Conservation (phyloP, 2,113 vertebrate genomes). For the Mustelus asterias region DNA sequence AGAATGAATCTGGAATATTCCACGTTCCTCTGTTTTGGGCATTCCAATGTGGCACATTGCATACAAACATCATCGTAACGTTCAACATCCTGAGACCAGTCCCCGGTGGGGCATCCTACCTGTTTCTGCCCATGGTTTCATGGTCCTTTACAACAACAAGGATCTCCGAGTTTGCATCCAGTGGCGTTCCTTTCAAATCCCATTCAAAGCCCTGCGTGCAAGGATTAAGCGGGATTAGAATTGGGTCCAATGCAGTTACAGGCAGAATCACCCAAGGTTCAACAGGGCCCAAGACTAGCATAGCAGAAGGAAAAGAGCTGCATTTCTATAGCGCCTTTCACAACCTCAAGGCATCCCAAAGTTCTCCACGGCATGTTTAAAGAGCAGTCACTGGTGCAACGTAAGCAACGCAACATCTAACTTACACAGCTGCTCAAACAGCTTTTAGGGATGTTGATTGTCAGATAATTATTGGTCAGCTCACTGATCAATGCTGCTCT, state of each 20-base stretch:
- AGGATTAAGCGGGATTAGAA: not conserved
- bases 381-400: not conserved
- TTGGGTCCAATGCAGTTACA: not conserved
- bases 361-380: not conserved
- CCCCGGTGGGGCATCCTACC: constrained; percentile 53
- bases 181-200: constrained; percentile 84
- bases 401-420: not conserved
- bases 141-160: constrained; percentile 90
- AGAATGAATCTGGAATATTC: not conserved
- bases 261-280: no score
- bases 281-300: not conserved
- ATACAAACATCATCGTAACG: not conserved
- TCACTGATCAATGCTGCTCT: not conserved
- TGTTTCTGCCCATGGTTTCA: constrained; percentile 91
- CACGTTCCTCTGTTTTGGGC: no score
- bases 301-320: not conserved
- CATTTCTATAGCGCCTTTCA: not conserved
- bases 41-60: no score
- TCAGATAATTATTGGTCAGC: not conserved
- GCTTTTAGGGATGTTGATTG: not conserved
- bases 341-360: not conserved
- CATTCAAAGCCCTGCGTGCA: constrained; percentile 81
- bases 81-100: constrained; percentile 3
- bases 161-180: constrained; percentile 75
- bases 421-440: not conserved